Evolutionary conservation across 2,888 invertebrate species (phyloP).

Genomic region (Drosophila mimica): DNA sequence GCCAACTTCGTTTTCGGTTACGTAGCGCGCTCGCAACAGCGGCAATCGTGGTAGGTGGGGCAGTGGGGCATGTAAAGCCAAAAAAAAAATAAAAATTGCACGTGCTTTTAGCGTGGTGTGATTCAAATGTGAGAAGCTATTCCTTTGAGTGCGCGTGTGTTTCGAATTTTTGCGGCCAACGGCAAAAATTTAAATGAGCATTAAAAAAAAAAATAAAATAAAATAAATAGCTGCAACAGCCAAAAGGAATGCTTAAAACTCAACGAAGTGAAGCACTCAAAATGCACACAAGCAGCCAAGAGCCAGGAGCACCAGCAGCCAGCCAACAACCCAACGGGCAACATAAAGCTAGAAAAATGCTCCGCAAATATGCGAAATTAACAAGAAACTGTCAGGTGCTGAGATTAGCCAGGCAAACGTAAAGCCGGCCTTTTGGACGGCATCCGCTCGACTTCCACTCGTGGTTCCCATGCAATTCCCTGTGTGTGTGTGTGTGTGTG

Average conservation of each 20-base stretch:
- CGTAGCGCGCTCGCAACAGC: constrained; percentile 9
- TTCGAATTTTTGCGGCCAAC: constrained; percentile 44
- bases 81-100: constrained; percentile 44
- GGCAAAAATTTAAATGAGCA: constrained; percentile 43
- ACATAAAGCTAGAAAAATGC: constrained; percentile 2
- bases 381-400: constrained; percentile 32
- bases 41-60: background rate
- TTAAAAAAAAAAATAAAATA: background rate
- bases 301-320: constrained; percentile 8
- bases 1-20: constrained; percentile 20
- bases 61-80: constrained; percentile 24
- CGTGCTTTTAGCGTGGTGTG: constrained; percentile 47
- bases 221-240: background rate
- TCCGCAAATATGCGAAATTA: constrained; percentile 45
- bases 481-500: background rate
- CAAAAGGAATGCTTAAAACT: constrained; percentile 18
- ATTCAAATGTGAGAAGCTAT: constrained; percentile 40
- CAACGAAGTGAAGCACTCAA: constrained; percentile 27
- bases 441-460: constrained; percentile 16
- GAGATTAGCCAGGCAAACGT: constrained; percentile 25
- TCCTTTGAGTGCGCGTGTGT: constrained; percentile 54
- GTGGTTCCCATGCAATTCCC: background rate
- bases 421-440: constrained; percentile 12
- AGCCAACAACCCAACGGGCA: background rate
- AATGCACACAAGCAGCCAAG: constrained; percentile 17